phyloP scores from a whole-genome alignment of 2,888 invertebrate genomes.

The Arctia plantaginis region DNA sequence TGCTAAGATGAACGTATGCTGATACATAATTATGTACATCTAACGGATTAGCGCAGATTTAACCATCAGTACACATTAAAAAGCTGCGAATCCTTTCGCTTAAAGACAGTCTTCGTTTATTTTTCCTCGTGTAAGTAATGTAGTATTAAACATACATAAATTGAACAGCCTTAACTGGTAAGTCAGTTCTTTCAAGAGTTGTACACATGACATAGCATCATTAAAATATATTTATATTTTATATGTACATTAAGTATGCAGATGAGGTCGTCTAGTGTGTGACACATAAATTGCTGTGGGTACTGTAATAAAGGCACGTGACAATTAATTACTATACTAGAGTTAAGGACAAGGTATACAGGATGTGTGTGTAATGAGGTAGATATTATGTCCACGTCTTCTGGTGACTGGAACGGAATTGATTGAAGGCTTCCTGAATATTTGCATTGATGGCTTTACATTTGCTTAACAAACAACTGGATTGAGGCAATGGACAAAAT shows the following conservation, averaged over 20 bases:
- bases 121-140: not conserved
- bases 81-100: not conserved
- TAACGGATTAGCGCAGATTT: not conserved
- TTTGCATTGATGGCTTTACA: too few relatives aligned
- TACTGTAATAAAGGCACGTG: slow-evolving; percentile 10
- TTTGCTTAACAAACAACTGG: not conserved
- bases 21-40: too few relatives aligned
- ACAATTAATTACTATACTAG: slow-evolving; percentile 10
- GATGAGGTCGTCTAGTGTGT: slow-evolving; percentile 1
- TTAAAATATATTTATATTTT: not conserved
- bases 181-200: not conserved
- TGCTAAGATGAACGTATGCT: too few relatives aligned
- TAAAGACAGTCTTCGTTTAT: not conserved
- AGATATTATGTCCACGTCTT: not conserved
- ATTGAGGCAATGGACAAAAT: not conserved
- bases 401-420: not conserved
- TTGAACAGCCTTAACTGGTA: not conserved
- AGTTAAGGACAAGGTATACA: slow-evolving; percentile 1
- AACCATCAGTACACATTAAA: not conserved
- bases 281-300: slow-evolving; percentile 5
- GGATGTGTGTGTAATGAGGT: not conserved
- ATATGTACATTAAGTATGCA: slow-evolving; percentile 1
- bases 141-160: not conserved
- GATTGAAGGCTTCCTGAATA: not conserved
- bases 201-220: not conserved